Conservation (phyloP, 92 coral and sea anemone species). For the Actinostola sp. region DNA sequence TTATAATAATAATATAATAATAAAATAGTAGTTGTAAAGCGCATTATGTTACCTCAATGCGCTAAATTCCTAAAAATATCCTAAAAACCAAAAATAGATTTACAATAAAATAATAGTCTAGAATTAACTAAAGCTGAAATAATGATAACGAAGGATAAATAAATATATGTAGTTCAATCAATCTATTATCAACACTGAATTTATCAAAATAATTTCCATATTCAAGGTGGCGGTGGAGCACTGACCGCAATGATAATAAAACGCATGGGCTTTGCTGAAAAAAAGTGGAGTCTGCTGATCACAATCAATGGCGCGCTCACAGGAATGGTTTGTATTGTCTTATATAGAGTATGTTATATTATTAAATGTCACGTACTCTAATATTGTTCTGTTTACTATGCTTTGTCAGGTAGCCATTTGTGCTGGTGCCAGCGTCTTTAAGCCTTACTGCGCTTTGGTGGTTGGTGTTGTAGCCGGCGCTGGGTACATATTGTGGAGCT, state of each 20-base stretch:
- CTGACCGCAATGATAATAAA: conserved; percentile 74
- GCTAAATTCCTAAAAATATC: too few relatives aligned
- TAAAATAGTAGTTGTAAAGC: too few relatives aligned
- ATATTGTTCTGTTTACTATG: background rate
- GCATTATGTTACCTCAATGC: too few relatives aligned
- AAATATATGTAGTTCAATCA: too few relatives aligned
- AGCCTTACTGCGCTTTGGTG: conserved; percentile 77
- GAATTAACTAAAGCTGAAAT: too few relatives aligned
- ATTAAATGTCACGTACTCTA: background rate
- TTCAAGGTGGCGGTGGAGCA: conserved; percentile 89
- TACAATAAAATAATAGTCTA: too few relatives aligned
- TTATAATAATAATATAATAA: too few relatives aligned
- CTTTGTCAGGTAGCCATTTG: conserved; percentile 79
- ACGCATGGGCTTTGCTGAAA: conserved; percentile 75
- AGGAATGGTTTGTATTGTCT: conserved; percentile 88
- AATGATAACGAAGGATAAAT: too few relatives aligned
- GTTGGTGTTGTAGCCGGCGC: conserved; percentile 83
- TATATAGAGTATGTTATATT: too few relatives aligned
- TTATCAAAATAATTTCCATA: too few relatives aligned
- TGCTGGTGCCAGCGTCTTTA: conserved; percentile 75
- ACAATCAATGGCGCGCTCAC: conserved; percentile 91
- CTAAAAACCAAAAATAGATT: too few relatives aligned
- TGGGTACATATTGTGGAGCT: conserved; percentile 80
- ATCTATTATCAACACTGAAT: too few relatives aligned
- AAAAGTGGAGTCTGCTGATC: conserved; percentile 83